These are phyloP conservation scores for Ammodytes dubius DNA, from an alignment of 2,113 vertebrate species.

Conservation along the genomic window DNA sequence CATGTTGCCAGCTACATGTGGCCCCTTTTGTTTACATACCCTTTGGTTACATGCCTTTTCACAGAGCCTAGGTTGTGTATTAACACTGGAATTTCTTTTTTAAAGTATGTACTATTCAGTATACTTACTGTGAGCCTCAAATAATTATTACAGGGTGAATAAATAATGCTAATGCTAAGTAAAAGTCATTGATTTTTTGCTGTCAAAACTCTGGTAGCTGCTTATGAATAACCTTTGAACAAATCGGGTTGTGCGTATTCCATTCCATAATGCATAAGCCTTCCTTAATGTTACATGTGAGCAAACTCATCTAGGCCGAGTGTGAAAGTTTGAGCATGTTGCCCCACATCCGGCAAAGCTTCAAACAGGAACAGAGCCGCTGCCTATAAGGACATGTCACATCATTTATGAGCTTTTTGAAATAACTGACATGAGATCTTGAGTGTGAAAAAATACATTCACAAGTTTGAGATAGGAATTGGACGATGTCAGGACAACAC, in stretches of 20 bases:
- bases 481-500: neutral
- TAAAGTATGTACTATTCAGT: neutral
- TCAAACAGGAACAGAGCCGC: neutral
- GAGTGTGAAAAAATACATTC: too few relatives aligned
- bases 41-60: too few relatives aligned
- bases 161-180: slow-evolving; percentile 8
- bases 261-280: slow-evolving; percentile 51
- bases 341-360: slow-evolving; percentile 29
- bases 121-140: neutral
- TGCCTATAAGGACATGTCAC: neutral
- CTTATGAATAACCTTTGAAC: slow-evolving; percentile 50
- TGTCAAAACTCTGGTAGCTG: slow-evolving; percentile 29
- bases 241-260: neutral
- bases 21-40: too few relatives aligned
- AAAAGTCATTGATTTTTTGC: slow-evolving; percentile 31
- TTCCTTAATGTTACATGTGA: slow-evolving; percentile 41
- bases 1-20: too few relatives aligned
- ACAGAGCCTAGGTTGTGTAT: too few relatives aligned
- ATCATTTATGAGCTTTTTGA: neutral
- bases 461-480: neutral
- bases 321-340: slow-evolving; percentile 14
- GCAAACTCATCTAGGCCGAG: slow-evolving; percentile 23
- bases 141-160: neutral
- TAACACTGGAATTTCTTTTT: neutral
- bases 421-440: neutral